A percentile compares a stretch with the other conserved stretches of the same genome.
phyloP scores from a whole-genome alignment of 2,888 invertebrate species.

The Adelphocoris suturalis region DNA sequence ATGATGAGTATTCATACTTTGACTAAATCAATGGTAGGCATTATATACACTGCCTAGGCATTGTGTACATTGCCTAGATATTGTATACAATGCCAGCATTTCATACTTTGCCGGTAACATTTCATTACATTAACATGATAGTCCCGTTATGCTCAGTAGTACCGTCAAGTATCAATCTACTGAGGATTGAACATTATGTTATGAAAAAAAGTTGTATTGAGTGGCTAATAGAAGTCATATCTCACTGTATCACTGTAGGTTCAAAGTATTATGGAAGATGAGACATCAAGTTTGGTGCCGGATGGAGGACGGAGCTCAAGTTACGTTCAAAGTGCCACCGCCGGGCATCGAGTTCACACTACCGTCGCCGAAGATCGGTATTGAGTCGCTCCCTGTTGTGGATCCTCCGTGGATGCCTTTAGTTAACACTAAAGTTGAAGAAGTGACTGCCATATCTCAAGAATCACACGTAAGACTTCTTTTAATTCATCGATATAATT shows the following conservation, averaged over 20 bases:
- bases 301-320: slow-evolving; percentile 98
- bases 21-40: too few relatives aligned
- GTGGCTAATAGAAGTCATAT: background rate
- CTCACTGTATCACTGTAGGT: slow-evolving; percentile 80
- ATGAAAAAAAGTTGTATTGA: too few relatives aligned
- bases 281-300: slow-evolving; percentile 99
- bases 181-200: too few relatives aligned
- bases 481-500: background rate
- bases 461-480: slow-evolving; percentile 90
- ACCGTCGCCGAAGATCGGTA: slow-evolving; percentile 98
- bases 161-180: too few relatives aligned
- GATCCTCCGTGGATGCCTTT: slow-evolving; percentile 99
- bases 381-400: slow-evolving; percentile 94
- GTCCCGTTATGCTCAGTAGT: too few relatives aligned
- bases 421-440: slow-evolving; percentile 98
- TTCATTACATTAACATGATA: too few relatives aligned
- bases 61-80: too few relatives aligned
- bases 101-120: too few relatives aligned
- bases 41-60: too few relatives aligned
- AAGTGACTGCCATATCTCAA: slow-evolving; percentile 95
- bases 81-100: too few relatives aligned
- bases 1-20: too few relatives aligned
- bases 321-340: slow-evolving; percentile 98
- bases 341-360: slow-evolving; percentile 99
- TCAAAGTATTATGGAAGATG: slow-evolving; percentile 97